phyloP scores from a whole-genome alignment of 2,888 invertebrate species.

The Lepetodrilus schrolli region DNA sequence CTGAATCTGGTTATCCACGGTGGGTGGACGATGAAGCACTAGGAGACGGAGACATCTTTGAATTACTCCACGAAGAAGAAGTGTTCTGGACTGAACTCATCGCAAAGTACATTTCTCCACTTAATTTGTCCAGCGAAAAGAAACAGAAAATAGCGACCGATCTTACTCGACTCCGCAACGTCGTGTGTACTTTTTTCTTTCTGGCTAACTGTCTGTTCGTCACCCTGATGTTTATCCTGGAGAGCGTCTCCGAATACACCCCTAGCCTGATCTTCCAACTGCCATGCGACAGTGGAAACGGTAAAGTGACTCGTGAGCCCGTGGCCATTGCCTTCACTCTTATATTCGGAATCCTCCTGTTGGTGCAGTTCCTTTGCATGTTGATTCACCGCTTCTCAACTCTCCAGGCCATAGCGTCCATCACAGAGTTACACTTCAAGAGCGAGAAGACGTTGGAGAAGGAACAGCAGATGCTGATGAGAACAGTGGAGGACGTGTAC shows the following conservation, averaged over 20 bases:
- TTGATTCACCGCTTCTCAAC: conserved; percentile 98
- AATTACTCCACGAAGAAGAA: conserved; percentile 80
- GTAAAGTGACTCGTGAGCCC: conserved; percentile 31
- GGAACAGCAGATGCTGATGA: not conserved
- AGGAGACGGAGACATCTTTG: not conserved
- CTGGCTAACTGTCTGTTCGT: conserved; percentile 98
- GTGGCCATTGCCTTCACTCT: conserved; percentile 36
- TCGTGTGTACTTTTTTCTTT: conserved; percentile 85
- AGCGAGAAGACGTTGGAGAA: not conserved
- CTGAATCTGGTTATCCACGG: not conserved
- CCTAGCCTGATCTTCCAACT: conserved; percentile 30
- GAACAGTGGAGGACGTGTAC: not conserved
- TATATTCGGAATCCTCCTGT: conserved; percentile 30
- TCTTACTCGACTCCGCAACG: conserved; percentile 93
- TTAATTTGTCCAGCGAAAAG: conserved; percentile 92
- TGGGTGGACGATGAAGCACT: conserved; percentile 28
- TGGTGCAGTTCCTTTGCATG: conserved; percentile 84
- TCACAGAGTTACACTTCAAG: conserved; percentile 78
- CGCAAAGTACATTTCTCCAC: conserved; percentile 93
- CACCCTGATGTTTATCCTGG: conserved; percentile 96
- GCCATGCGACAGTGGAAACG: conserved; percentile 25
- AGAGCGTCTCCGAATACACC: conserved; percentile 82
- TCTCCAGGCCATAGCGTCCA: conserved; percentile 94
- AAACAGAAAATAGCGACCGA: conserved; percentile 81
- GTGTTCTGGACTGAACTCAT: conserved; percentile 93